Conservation (phyloP, 1,140 invertebrate genomes). For the Penaeus indicus region DNA sequence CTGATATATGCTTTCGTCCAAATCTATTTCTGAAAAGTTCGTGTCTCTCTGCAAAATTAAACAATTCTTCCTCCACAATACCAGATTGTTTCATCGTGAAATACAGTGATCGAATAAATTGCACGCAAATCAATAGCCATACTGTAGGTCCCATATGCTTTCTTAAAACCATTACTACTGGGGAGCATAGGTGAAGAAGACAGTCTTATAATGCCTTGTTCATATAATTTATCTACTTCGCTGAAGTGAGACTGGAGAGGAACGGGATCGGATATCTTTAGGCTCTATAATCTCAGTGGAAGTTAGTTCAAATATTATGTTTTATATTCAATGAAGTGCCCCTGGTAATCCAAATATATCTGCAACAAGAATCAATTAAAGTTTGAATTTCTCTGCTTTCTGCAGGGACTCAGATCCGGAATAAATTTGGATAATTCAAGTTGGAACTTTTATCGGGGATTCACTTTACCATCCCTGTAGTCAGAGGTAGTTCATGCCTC, state of each 20-base stretch:
- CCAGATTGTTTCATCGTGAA: background rate
- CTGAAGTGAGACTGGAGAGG: background rate
- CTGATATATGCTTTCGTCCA: too few species aligned
- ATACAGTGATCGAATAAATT: background rate
- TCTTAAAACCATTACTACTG: slow-evolving; percentile 19
- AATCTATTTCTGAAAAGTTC: background rate
- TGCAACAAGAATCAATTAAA: background rate
- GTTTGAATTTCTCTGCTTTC: background rate
- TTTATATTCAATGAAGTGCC: background rate
- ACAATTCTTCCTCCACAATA: background rate
- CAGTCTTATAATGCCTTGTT: too few species aligned
- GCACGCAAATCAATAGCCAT: background rate
- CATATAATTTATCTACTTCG: background rate
- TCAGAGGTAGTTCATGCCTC: too few species aligned
- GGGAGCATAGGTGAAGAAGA: background rate
- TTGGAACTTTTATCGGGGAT: too few species aligned
- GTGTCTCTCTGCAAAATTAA: background rate
- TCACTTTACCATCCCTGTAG: too few species aligned
- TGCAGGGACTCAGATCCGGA: background rate
- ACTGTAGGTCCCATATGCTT: background rate
- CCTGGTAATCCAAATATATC: too few species aligned
- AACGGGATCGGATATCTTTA: too few species aligned
- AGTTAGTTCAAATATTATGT: too few species aligned
- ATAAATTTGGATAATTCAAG: background rate
- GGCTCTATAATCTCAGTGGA: too few species aligned